Percentiles rank a stretch among this genome's conserved stretches.
phyloP scores from a whole-genome alignment of 2,888 invertebrate species.

The Neocrepidodera transversa region DNA sequence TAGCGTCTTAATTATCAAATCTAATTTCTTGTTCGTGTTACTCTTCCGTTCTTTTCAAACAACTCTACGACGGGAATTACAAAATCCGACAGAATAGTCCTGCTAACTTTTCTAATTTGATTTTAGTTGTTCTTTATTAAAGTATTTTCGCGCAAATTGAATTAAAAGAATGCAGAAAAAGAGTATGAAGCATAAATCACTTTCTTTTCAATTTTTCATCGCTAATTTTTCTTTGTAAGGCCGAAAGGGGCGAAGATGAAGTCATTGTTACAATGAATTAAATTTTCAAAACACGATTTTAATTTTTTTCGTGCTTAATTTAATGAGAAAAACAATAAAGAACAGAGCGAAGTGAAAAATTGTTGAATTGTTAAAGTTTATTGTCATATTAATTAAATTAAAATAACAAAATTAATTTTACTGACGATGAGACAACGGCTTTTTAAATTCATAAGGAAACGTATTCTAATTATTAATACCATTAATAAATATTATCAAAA shows the following conservation, averaged over 20 bases:
- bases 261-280: background rate
- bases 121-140: slow-evolving; percentile 28
- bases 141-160: slow-evolving; percentile 24
- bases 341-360: background rate
- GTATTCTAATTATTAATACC: too few relatives aligned
- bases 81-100: slow-evolving; percentile 17
- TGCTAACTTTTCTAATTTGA: slow-evolving; percentile 28
- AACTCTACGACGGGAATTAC: slow-evolving; percentile 16
- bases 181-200: slow-evolving; percentile 17
- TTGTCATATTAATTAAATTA: too few relatives aligned
- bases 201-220: slow-evolving; percentile 15
- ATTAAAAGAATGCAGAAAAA: slow-evolving; percentile 14
- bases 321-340: background rate
- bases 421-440: too few relatives aligned
- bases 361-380: too few relatives aligned
- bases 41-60: slow-evolving; percentile 10
- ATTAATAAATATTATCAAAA: too few relatives aligned
- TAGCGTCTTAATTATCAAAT: slow-evolving; percentile 23
- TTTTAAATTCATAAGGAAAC: too few relatives aligned
- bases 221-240: background rate
- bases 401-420: too few relatives aligned
- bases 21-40: slow-evolving; percentile 19
- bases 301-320: background rate
- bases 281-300: slow-evolving; percentile 2
- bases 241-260: background rate